A percentile compares a stretch with the other conserved stretches of the same genome.
Evolutionary conservation across 2,888 invertebrate genomes (phyloP).

Genomic region (Deilephila porcellus): DNA sequence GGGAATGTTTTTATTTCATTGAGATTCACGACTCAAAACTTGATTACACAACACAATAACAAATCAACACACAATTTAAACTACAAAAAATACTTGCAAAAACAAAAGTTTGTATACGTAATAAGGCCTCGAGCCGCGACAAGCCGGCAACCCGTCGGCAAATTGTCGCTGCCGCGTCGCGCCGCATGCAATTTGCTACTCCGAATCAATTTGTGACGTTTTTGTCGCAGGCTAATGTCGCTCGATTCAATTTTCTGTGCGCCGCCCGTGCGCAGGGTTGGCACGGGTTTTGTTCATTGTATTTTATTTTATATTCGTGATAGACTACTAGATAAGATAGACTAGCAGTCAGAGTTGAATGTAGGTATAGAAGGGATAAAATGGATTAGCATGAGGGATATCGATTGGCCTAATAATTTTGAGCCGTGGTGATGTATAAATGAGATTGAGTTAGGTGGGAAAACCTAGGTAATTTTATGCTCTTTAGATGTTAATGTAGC

Average conservation of each 20-base stretch:
- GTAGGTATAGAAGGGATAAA: too few relatives aligned
- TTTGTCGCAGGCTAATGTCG: slow-evolving; percentile 73
- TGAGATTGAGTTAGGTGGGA: background rate
- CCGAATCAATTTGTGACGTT: slow-evolving; percentile 79
- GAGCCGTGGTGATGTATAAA: background rate
- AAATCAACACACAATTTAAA: background rate
- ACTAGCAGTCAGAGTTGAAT: too few relatives aligned
- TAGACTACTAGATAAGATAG: too few relatives aligned
- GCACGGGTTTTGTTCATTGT: background rate
- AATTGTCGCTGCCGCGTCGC: slow-evolving; percentile 48
- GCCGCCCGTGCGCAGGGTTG: slow-evolving; percentile 29
- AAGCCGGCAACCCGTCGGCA: slow-evolving; percentile 44
- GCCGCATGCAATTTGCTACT: slow-evolving; percentile 74
- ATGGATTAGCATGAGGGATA: background rate
- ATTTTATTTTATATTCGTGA: background rate
- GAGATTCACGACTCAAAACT: too few relatives aligned
- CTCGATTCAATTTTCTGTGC: slow-evolving; percentile 67
- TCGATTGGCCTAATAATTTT: background rate
- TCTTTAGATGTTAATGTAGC: too few relatives aligned
- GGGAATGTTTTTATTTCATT: too few relatives aligned
- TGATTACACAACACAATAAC: background rate
- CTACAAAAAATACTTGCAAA: slow-evolving; percentile 2
- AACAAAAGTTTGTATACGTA: slow-evolving; percentile 7
- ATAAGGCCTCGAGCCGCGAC: slow-evolving; percentile 13
- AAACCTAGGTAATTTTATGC: too few relatives aligned